phyloP scores from a whole-genome alignment of 2,888 invertebrate genomes.

The Sesamia inferens region DNA sequence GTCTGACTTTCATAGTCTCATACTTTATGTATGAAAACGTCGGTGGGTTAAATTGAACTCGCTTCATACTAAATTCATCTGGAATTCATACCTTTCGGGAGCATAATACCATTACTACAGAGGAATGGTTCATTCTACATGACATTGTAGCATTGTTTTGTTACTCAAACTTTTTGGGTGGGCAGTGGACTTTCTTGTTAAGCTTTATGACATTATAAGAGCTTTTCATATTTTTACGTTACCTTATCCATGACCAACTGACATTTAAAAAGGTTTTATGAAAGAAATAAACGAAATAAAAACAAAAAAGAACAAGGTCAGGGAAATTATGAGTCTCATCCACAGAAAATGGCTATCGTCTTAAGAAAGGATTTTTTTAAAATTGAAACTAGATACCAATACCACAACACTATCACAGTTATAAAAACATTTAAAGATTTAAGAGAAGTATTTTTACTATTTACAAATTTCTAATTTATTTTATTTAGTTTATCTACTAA shows the following conservation, averaged over 20 bases:
- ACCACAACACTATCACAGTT: background rate
- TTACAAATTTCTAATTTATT: too few relatives aligned
- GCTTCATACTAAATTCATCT: constrained; percentile 73
- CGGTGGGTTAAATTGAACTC: constrained; percentile 69
- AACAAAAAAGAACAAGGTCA: too few relatives aligned
- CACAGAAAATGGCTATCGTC: too few relatives aligned
- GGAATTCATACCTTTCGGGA: constrained; percentile 70
- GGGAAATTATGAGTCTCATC: too few relatives aligned
- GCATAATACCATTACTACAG: constrained; percentile 67
- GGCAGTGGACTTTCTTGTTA: constrained; percentile 11
- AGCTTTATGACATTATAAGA: background rate
- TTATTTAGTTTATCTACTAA: too few relatives aligned
- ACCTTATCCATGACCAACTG: background rate
- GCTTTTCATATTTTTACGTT: background rate
- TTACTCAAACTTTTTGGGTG: constrained; percentile 24
- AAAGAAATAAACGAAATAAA: too few relatives aligned
- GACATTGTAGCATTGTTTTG: constrained; percentile 58
- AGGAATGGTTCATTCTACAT: constrained; percentile 63
- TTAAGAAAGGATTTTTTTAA: background rate
- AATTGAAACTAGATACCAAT: background rate
- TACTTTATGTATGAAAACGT: constrained; percentile 78
- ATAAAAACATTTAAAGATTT: background rate
- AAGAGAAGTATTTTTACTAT: too few relatives aligned
- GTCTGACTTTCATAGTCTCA: constrained; percentile 70
- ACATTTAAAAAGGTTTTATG: background rate